Evolutionary conservation across 2,113 vertebrate species (phyloP).

Genomic region (Anser brachyrhynchus): DNA sequence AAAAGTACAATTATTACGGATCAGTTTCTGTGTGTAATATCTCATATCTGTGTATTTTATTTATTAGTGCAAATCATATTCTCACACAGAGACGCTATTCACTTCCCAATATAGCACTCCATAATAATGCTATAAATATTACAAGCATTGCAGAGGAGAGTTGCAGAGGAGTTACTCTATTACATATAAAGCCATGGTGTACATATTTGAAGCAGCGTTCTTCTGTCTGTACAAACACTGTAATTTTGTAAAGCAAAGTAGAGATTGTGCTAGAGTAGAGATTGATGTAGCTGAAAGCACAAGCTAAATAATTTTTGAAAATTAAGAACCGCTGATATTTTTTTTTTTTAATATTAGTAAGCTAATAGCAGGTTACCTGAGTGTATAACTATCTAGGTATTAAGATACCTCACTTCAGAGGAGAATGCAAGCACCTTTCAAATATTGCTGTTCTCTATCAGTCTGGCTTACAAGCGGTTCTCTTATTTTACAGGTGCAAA

Average conservation of each 20-base stretch:
- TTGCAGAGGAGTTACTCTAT: background rate
- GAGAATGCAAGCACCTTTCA: background rate
- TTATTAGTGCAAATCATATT: background rate
- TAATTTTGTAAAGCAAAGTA: background rate
- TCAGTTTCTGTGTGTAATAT: background rate
- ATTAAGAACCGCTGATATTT: background rate
- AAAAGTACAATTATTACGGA: background rate
- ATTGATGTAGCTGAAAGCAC: background rate
- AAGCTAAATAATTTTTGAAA: background rate
- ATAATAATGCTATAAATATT: conserved; percentile 18
- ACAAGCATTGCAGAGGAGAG: background rate
- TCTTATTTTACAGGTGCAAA: background rate
- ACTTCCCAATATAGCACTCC: background rate
- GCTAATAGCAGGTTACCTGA: background rate
- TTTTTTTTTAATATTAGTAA: background rate
- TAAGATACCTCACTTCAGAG: background rate
- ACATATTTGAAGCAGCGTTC: background rate
- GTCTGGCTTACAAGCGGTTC: background rate
- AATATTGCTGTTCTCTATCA: background rate
- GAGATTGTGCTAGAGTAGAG: background rate
- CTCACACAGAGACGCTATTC: background rate
- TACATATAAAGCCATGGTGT: background rate
- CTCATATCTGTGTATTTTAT: background rate
- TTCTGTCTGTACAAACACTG: background rate
- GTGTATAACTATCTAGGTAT: background rate